Conservation (phyloP, 1,140 invertebrate genomes). For the Ceratitis capitata region DNA sequence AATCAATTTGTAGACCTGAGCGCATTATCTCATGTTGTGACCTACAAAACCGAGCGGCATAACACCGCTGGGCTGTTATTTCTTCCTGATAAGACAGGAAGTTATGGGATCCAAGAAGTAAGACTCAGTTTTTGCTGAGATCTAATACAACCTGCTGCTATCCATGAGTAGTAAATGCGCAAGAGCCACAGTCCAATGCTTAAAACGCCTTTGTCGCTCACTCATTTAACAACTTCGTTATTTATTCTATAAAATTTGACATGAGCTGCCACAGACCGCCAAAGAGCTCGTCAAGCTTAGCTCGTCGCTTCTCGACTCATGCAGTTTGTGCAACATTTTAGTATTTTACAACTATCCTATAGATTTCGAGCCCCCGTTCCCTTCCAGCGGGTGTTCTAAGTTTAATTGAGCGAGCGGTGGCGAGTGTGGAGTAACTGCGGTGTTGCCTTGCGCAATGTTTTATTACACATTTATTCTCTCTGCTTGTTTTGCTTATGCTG, state of each 20-base stretch:
- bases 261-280: not conserved
- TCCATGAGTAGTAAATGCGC: too few relatives aligned
- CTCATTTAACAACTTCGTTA: not conserved
- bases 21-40: too few relatives aligned
- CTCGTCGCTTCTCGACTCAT: not conserved
- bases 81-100: too few relatives aligned
- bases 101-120: too few relatives aligned
- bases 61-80: too few relatives aligned
- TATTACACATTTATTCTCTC: not conserved
- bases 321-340: slow-evolving; percentile 11
- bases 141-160: too few relatives aligned
- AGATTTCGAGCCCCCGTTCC: not conserved
- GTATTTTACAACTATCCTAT: slow-evolving; percentile 5
- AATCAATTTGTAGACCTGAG: too few relatives aligned
- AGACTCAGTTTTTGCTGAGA: too few relatives aligned
- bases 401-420: not conserved
- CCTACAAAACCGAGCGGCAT: too few relatives aligned
- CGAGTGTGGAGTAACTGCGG: too few relatives aligned
- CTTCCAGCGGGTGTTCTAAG: not conserved
- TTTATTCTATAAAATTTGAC: slow-evolving; percentile 22
- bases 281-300: not conserved
- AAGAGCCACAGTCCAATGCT: not conserved
- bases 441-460: slow-evolving; percentile 26
- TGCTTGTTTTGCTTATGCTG: not conserved
- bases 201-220: not conserved